phyloP scores from a whole-genome alignment of 2,888 invertebrate species.

The Drosophila subquinaria region DNA sequence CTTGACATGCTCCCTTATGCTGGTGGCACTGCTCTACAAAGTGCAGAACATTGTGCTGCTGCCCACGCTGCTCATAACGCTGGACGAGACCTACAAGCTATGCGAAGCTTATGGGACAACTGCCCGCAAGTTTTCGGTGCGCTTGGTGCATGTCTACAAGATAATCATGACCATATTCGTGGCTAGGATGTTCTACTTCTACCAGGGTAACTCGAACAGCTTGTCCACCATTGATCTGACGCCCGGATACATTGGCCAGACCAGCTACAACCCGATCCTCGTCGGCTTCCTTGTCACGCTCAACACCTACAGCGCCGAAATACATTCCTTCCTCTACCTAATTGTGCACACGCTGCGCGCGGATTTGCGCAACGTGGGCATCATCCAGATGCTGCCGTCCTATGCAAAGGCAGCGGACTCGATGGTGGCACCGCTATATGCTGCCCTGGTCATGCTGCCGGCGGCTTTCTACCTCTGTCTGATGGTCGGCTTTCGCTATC shows the following conservation, averaged over 20 bases:
- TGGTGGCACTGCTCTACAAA: slow-evolving; percentile 89
- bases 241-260: slow-evolving; percentile 94
- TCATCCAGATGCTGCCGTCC: slow-evolving; percentile 62
- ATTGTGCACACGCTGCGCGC: slow-evolving; percentile 78
- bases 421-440: slow-evolving; percentile 74
- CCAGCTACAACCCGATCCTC: slow-evolving; percentile 89
- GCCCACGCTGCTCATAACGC: slow-evolving; percentile 84
- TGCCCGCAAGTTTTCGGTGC: slow-evolving; percentile 65
- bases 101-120: slow-evolving; percentile 73
- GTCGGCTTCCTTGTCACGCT: slow-evolving; percentile 90
- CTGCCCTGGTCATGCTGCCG: slow-evolving; percentile 74
- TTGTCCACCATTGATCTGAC: slow-evolving; percentile 96
- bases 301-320: slow-evolving; percentile 91
- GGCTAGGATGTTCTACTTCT: slow-evolving; percentile 93
- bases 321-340: slow-evolving; percentile 81
- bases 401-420: slow-evolving; percentile 57
- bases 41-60: slow-evolving; percentile 91
- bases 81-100: slow-evolving; percentile 85
- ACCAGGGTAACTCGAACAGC: slow-evolving; percentile 98
- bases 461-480: slow-evolving; percentile 79
- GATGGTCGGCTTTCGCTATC: slow-evolving; percentile 88
- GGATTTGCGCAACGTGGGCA: slow-evolving; percentile 67
- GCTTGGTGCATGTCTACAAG: slow-evolving; percentile 78
- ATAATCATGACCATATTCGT: slow-evolving; percentile 87
- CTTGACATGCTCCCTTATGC: slow-evolving; percentile 82